phyloP scores from a whole-genome alignment of 2,797 vertebrate genomes.

The Nannoperca australis region DNA sequence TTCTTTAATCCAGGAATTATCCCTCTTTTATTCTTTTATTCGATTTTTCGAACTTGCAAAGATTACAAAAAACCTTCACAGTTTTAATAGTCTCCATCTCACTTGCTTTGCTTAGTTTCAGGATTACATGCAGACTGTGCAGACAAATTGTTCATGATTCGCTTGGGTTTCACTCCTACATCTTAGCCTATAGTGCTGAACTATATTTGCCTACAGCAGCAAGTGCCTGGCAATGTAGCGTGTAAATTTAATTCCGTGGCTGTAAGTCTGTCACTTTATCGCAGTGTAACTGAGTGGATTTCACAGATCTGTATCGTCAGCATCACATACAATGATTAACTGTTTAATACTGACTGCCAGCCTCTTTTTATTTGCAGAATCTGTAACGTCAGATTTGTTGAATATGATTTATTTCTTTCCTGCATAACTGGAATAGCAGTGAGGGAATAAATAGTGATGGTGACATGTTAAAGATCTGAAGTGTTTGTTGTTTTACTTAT shows the following conservation, averaged over 20 bases:
- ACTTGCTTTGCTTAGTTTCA: background rate
- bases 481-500: slow-evolving; percentile 54
- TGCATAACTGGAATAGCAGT: background rate
- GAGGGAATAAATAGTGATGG: background rate
- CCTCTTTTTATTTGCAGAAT: background rate
- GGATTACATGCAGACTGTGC: background rate
- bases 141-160: background rate
- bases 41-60: background rate
- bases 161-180: background rate
- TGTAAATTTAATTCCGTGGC: slow-evolving; percentile 49
- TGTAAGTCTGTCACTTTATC: slow-evolving; percentile 33
- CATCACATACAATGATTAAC: background rate
- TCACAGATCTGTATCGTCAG: background rate
- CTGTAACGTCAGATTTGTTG: background rate
- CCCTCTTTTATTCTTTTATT: slow-evolving; percentile 14
- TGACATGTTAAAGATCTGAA: background rate
- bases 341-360: background rate
- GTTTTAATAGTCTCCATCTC: background rate
- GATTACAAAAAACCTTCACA: background rate
- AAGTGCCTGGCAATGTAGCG: slow-evolving; percentile 18
- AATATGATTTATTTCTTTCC: background rate
- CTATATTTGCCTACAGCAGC: slow-evolving; percentile 22
- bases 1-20: slow-evolving; percentile 14
- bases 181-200: slow-evolving; percentile 2
- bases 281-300: background rate